A percentile compares a stretch with the other conserved stretches of the same genome.
Evolutionary conservation across 1,140 invertebrate genomes (phyloP).

Genomic region (Aporrectodea caliginosa): DNA sequence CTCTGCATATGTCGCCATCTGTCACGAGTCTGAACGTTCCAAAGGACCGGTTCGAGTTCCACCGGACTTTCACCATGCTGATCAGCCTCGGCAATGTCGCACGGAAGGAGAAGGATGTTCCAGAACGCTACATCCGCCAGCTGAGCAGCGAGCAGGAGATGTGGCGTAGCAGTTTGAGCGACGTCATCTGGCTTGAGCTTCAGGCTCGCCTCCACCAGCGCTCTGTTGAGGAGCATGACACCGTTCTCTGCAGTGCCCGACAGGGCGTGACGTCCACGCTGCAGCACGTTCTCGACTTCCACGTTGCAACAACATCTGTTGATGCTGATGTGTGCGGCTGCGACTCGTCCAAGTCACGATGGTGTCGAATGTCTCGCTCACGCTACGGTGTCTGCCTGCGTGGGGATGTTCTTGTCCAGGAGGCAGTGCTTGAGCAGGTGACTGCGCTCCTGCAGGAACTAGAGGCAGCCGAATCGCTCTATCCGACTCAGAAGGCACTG

Average conservation of each 20-base stretch:
- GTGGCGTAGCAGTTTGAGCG: conserved; percentile 82
- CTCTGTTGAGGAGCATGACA: conserved; percentile 70
- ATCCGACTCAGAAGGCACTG: conserved; percentile 77
- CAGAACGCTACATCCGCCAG: conserved; percentile 53
- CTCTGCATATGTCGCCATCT: background rate
- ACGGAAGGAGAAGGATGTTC: background rate
- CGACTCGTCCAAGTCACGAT: conserved; percentile 3
- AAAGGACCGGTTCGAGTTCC: background rate
- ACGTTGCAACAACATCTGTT: conserved; percentile 53
- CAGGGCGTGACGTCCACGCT: conserved; percentile 68
- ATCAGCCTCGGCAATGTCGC: background rate
- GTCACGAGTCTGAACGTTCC: background rate
- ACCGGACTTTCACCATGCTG: background rate
- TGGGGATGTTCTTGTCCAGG: conserved; percentile 66
- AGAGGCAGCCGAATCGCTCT: conserved; percentile 71
- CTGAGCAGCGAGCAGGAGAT: conserved; percentile 75
- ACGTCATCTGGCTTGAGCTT: conserved; percentile 84
- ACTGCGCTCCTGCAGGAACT: conserved; percentile 67
- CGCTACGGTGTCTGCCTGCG: conserved; percentile 31
- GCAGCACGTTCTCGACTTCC: conserved; percentile 72
- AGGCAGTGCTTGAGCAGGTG: conserved; percentile 69
- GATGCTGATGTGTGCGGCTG: background rate
- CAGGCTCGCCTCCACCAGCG: conserved; percentile 74
- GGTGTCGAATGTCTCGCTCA: no score
- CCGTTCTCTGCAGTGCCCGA: conserved; percentile 69